These are phyloP conservation scores for Plebejus argus DNA, from an alignment of 2,888 invertebrate genomes.

Conservation along the genomic window DNA sequence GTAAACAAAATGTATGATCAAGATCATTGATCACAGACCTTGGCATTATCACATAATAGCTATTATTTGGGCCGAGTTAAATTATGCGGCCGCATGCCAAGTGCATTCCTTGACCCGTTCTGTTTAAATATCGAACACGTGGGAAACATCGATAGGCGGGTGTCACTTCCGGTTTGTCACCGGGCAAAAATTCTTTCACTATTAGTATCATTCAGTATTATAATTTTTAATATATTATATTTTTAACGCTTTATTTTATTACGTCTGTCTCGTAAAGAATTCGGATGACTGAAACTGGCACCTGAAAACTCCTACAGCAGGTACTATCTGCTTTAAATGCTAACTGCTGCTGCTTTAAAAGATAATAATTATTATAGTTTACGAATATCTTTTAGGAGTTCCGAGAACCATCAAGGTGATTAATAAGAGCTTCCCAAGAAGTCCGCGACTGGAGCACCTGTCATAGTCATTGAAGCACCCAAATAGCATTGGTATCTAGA, in stretches of 20 bases:
- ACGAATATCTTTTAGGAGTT: neutral
- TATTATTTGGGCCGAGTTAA: constrained; percentile 18
- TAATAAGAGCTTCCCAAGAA: neutral
- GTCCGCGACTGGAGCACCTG: neutral
- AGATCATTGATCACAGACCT: neutral
- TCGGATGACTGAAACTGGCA: too few relatives aligned
- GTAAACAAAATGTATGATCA: neutral
- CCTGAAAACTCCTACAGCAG: neutral
- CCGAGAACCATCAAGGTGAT: neutral
- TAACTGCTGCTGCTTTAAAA: too few relatives aligned
- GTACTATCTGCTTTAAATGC: too few relatives aligned
- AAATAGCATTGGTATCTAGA: neutral
- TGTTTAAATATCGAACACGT: neutral
- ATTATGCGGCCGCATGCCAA: constrained; percentile 5
- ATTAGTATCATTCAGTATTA: too few relatives aligned
- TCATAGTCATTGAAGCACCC: neutral
- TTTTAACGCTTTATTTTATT: neutral
- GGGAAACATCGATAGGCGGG: neutral
- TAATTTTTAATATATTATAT: too few relatives aligned
- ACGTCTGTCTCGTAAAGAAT: too few relatives aligned
- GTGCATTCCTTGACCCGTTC: constrained; percentile 9
- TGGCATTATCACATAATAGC: constrained; percentile 17
- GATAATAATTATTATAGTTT: too few relatives aligned
- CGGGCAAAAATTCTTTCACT: neutral
- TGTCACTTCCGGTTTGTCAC: constrained; percentile 10